These are phyloP conservation scores for Rhabdophis nuchalis DNA, from an alignment of 2,797 vertebrate genomes.

Conservation along the genomic window DNA sequence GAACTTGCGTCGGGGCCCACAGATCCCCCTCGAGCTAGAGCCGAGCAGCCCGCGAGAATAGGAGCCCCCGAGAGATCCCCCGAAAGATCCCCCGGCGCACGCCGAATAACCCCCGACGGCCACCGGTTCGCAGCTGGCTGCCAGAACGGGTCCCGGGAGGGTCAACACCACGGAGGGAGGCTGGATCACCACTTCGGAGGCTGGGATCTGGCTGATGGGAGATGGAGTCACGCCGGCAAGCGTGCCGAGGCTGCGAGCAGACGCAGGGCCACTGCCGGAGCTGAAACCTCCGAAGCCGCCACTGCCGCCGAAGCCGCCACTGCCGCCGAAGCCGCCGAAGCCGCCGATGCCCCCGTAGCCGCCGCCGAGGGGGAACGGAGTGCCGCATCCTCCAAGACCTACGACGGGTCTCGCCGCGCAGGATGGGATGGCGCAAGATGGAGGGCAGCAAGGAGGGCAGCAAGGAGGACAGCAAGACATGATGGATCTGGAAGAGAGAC, in stretches of 20 bases:
- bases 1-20: not conserved
- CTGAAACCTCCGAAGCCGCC: not conserved
- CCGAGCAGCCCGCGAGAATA: not conserved
- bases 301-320: rapidly evolving
- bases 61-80: too few species aligned
- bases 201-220: not conserved
- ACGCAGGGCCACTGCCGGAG: not conserved
- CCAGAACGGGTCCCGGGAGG: not conserved
- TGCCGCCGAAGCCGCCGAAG: not conserved
- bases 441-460: not conserved
- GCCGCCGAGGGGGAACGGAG: not conserved
- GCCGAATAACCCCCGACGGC: not conserved
- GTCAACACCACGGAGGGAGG: rapidly evolving
- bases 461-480: not conserved
- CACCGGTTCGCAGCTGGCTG: not conserved
- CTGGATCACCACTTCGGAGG: not conserved
- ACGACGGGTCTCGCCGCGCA: not conserved
- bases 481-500: not conserved
- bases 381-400: not conserved
- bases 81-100: not conserved
- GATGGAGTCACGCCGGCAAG: too few species aligned
- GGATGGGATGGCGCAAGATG: not conserved
- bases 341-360: too few species aligned
- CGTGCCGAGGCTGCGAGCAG: not conserved
- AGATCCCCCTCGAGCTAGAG: not conserved